Base-by-base conservation (phyloP, 1,140 invertebrate species). In the Charaxes varanes region DNA sequence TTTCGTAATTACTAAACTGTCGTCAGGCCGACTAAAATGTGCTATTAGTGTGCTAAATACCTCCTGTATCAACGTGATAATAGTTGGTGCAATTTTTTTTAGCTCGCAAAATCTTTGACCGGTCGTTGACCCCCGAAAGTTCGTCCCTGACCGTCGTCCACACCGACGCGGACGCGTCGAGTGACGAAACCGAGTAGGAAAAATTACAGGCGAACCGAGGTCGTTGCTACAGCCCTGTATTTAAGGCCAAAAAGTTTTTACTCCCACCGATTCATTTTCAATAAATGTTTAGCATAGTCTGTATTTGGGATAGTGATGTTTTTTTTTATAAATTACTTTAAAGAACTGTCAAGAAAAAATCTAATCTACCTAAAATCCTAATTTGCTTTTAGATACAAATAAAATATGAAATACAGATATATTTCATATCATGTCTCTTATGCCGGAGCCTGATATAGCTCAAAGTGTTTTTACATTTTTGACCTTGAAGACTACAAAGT, bases 71-170 rank as follows among this genome's bases (percentile, higher is more conserved):
- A 31, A 31, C 34, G 38, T 32, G 35, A 26, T 45, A 32, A 38
- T 45, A 45, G 34, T 24, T 24, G 31, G 24, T 44, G 41, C 33
- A 36, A 35, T 44, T 44, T 43, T 41, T 43, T 44, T 28, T 42
- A 57, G 62, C 38, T 66, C 56, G 60, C 49, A 52, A 55, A 76
- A 73, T 70, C 53, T 69, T 60, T 67, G 58, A 62, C 56, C 65
- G 74, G 74, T 56, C 71, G 51, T 55, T 49, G 65, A 62, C 51
- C 58, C 46, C 49, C 56, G 52, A 67, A 62, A 60, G 36, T 48
- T 49, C 35, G 64, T 60, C 63, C 64, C 58, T 62, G 66, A 65
- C 58, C 41, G 33, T 36, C 33, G 33, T 36, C 26, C 47, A 55
- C 33, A 33, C 21, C 22, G 22, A n/a, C n/a, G 22, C 22, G 13